Evolutionary conservation across 2,797 vertebrate genomes (phyloP).

Genomic region (Tokudaia muenninki): DNA sequence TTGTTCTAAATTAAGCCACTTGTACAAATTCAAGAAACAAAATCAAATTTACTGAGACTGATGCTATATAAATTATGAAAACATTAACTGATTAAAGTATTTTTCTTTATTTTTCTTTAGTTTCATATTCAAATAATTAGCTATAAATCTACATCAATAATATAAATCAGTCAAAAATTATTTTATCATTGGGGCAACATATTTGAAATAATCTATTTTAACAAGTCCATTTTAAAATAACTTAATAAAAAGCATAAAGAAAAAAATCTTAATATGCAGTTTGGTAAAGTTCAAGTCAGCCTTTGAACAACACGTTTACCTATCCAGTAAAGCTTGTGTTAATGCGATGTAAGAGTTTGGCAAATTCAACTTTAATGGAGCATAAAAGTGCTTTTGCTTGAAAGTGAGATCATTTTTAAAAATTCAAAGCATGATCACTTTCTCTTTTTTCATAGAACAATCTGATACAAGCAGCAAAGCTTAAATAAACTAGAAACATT

Average conservation of each 20-base stretch:
- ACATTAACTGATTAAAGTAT: conserved; percentile 43
- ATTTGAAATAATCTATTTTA: conserved; percentile 74
- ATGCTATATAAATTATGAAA: neutral
- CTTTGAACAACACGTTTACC: conserved; percentile 89
- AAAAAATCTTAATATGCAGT: conserved; percentile 91
- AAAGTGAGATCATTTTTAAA: conserved; percentile 93
- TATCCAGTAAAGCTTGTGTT: conserved; percentile 91
- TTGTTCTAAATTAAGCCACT: conserved; percentile 55
- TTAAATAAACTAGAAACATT: conserved; percentile 93
- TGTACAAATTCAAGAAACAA: conserved; percentile 65
- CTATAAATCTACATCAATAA: conserved; percentile 41
- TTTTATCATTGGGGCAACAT: conserved; percentile 54
- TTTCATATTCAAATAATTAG: conserved; percentile 41
- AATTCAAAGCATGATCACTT: conserved; percentile 93
- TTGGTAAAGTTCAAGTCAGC: conserved; percentile 91
- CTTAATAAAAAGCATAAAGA: conserved; percentile 82
- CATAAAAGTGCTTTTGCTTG: conserved; percentile 93
- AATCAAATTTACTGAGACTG: conserved; percentile 33
- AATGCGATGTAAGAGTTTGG: conserved; percentile 91
- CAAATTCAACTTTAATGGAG: conserved; percentile 93
- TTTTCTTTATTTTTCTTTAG: conserved; percentile 70
- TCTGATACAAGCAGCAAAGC: conserved; percentile 92
- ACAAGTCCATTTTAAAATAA: conserved; percentile 81
- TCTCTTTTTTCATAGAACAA: conserved; percentile 90
- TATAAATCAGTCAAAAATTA: conserved; percentile 63